phyloP scores from a whole-genome alignment of 2,113 vertebrate species.

The Nothocercus julius region DNA sequence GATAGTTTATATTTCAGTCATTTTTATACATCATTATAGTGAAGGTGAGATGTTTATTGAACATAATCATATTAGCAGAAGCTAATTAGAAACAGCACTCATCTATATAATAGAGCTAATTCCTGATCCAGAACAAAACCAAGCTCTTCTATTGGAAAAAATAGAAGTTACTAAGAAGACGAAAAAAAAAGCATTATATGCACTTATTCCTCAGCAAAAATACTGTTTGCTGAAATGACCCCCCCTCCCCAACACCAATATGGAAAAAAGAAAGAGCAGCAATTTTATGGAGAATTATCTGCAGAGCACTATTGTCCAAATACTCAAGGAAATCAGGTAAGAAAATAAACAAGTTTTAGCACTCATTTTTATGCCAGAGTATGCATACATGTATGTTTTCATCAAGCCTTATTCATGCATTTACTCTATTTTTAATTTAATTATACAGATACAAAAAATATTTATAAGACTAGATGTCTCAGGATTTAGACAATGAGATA shows the following conservation, averaged over 20 bases:
- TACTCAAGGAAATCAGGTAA: neutral
- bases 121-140: neutral
- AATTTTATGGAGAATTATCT: neutral
- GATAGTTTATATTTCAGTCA: neutral
- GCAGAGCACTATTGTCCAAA: neutral
- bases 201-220: neutral
- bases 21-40: neutral
- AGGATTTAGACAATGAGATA: conserved; percentile 9
- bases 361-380: neutral
- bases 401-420: conserved; percentile 34
- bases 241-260: neutral
- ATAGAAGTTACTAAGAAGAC: neutral
- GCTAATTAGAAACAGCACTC: neutral
- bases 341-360: neutral
- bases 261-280: neutral
- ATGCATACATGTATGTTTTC: neutral
- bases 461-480: conserved; percentile 32
- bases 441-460: conserved; percentile 9
- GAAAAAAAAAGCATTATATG: neutral
- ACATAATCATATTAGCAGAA: neutral
- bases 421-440: conserved; percentile 21
- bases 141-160: neutral
- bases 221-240: neutral
- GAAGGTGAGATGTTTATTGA: neutral
- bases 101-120: neutral